These are phyloP conservation scores for Nothoprocta pentlandii DNA, from an alignment of 2,113 vertebrate genomes.

Conservation along the genomic window DNA sequence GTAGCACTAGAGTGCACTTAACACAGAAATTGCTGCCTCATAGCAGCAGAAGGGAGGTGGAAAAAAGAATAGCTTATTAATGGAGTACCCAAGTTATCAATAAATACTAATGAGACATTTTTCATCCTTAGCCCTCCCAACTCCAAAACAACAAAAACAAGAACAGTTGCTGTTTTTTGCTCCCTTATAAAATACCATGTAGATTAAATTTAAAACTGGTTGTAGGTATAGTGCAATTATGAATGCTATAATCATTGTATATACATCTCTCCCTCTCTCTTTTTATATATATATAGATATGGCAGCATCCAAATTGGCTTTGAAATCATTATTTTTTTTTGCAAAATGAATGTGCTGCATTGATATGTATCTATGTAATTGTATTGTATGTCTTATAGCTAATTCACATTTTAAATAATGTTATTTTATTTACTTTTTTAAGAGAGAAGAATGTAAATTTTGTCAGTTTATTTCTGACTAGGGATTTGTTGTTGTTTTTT, in stretches of 20 bases:
- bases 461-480: conserved; percentile 87
- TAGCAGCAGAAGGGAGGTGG: no score
- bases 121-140: conserved; percentile 5
- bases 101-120: no score
- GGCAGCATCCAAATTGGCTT: conserved; percentile 91
- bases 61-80: no score
- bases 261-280: no score
- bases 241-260: conserved; percentile 93
- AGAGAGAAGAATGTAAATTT: conserved; percentile 90
- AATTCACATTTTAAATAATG: conserved; percentile 91
- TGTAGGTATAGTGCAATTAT: conserved; percentile 93
- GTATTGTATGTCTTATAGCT: conserved; percentile 92
- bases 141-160: conserved; percentile 41
- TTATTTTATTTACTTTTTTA: conserved; percentile 92
- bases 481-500: conserved; percentile 82
- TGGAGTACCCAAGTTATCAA: no score
- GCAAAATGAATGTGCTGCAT: conserved; percentile 96
- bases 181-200: conserved; percentile 84
- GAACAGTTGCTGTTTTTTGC: conserved; percentile 64
- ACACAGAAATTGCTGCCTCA: neutral
- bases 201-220: conserved; percentile 82
- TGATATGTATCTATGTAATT: conserved; percentile 97
- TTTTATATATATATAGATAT: conserved; percentile 83
- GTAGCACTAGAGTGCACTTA: conserved; percentile 55
- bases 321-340: conserved; percentile 92